Percentiles rank a stretch among this genome's conserved stretches.
These are phyloP conservation scores for Orycteropus afer DNA, from an alignment of 2,113 vertebrate species.

Conservation along the genomic window DNA sequence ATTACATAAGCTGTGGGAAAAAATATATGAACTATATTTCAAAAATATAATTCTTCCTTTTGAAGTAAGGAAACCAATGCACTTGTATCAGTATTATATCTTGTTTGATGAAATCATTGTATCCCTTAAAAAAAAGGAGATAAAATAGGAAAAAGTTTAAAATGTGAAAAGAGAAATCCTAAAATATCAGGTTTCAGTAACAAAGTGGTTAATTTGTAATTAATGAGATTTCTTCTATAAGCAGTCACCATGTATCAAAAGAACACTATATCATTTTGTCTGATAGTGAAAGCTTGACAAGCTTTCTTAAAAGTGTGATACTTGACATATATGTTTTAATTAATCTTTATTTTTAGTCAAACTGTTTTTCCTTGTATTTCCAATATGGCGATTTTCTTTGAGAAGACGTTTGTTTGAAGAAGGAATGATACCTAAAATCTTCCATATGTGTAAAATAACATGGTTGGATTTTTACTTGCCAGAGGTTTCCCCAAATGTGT, in stretches of 20 bases:
- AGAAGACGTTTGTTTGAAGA: not conserved
- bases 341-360: not conserved
- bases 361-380: not conserved
- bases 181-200: not conserved
- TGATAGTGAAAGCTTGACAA: not conserved
- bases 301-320: not conserved
- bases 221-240: not conserved
- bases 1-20: not conserved
- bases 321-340: not conserved
- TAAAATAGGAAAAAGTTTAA: not conserved
- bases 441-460: not conserved
- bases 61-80: not conserved
- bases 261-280: not conserved
- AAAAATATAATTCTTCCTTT: constrained; percentile 20
- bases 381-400: not conserved
- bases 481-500: not conserved
- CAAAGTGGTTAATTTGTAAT: not conserved
- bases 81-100: not conserved
- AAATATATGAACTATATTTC: not conserved
- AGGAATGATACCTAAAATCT: not conserved
- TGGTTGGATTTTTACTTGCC: not conserved
- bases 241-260: not conserved
- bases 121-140: not conserved
- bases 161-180: not conserved
- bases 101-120: not conserved